Conservation (phyloP, 1,140 invertebrate genomes). For the Trissolcus basalis region DNA sequence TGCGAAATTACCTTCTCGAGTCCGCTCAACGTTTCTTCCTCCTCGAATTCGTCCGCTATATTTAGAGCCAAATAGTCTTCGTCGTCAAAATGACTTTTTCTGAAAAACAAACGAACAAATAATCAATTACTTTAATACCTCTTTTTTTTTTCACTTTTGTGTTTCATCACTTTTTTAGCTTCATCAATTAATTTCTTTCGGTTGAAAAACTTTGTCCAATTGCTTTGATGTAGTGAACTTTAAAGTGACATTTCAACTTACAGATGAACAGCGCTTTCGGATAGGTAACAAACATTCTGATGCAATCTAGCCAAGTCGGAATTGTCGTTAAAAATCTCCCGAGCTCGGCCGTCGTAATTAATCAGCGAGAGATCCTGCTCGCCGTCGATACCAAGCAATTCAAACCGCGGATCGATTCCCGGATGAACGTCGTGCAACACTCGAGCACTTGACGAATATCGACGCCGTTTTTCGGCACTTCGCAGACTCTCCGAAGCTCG, state of each 20-base stretch:
- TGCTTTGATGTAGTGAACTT: too few species aligned
- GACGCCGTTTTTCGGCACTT: conserved; percentile 65
- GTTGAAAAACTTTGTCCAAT: too few species aligned
- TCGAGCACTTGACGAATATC: conserved; percentile 67
- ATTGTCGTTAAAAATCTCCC: conserved; percentile 65
- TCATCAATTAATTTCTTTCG: too few species aligned
- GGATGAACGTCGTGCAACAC: conserved; percentile 62
- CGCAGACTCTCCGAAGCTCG: conserved; percentile 67
- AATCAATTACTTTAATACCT: not conserved
- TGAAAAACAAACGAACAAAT: conserved; percentile 39
- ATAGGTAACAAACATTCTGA: conserved; percentile 73
- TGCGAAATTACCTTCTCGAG: conserved; percentile 61
- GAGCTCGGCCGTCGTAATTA: conserved; percentile 65
- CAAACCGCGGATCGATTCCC: conserved; percentile 67
- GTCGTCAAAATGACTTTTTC: conserved; percentile 73
- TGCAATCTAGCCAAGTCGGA: conserved; percentile 69
- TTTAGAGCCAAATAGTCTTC: conserved; percentile 77
- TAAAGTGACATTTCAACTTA: too few species aligned
- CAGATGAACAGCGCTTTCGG: conserved; percentile 71
- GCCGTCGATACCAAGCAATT: conserved; percentile 67
- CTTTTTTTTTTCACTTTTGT: not conserved
- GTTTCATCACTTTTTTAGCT: too few species aligned
- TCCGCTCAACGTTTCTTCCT: conserved; percentile 69
- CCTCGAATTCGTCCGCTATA: conserved; percentile 74
- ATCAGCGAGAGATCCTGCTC: conserved; percentile 70